Evolutionary conservation across 2,888 invertebrate genomes (phyloP).

Genomic region (Drosophila lacicola): DNA sequence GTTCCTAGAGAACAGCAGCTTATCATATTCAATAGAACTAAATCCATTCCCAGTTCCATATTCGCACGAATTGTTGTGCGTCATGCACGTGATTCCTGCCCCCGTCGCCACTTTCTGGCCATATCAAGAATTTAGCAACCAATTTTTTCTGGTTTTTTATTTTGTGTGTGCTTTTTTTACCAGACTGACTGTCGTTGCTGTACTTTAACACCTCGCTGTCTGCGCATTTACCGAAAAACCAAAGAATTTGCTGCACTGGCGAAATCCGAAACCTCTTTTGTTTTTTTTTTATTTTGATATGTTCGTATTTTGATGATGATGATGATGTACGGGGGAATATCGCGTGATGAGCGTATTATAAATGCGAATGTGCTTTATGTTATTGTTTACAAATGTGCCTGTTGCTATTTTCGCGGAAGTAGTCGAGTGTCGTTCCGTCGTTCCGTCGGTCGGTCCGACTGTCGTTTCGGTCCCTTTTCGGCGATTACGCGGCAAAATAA

Average conservation of each 20-base stretch:
- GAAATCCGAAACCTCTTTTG: conserved; percentile 57
- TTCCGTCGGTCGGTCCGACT: background rate
- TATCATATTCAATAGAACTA: conserved; percentile 41
- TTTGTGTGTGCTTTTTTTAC: conserved; percentile 2
- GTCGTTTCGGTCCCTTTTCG: conserved; percentile 32
- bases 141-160: background rate
- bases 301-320: background rate
- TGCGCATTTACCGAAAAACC: conserved; percentile 32
- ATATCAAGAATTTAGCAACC: conserved; percentile 21
- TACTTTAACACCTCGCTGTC: conserved; percentile 61
- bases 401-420: conserved; percentile 59
- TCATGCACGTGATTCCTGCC: conserved; percentile 65
- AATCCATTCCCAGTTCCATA: conserved; percentile 29
- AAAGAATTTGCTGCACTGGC: conserved; percentile 57
- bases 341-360: conserved; percentile 6
- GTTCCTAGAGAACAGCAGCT: background rate
- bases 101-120: background rate
- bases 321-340: conserved; percentile 1
- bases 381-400: conserved; percentile 54
- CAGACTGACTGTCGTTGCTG: conserved; percentile 30
- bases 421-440: conserved; percentile 19
- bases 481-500: conserved; percentile 53
- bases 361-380: conserved; percentile 9
- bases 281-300: background rate
- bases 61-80: conserved; percentile 55